Conservation (phyloP, 2,113 vertebrate genomes). For the Sturnira hondurensis region DNA sequence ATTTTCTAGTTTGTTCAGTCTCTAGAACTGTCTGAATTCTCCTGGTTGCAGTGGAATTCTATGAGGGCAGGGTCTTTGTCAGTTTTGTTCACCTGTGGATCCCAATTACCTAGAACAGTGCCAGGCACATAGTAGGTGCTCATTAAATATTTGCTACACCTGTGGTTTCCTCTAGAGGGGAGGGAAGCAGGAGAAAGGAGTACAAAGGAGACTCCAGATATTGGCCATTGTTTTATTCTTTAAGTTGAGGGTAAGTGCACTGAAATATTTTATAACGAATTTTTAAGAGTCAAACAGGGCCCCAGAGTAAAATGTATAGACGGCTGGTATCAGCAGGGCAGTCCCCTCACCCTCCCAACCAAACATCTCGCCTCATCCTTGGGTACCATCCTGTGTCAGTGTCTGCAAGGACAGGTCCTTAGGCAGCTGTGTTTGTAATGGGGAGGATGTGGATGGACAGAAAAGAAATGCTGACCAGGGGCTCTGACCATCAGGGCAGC, state of each 20-base stretch:
- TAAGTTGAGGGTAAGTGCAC: background rate
- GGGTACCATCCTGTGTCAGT: too few species aligned
- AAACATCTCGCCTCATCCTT: background rate
- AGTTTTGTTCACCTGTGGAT: background rate
- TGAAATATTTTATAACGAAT: background rate
- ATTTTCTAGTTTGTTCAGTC: background rate
- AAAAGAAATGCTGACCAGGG: background rate
- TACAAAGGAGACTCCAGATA: background rate
- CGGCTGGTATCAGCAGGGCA: background rate
- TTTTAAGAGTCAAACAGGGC: background rate
- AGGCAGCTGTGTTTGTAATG: background rate
- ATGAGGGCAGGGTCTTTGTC: background rate
- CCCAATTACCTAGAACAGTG: background rate
- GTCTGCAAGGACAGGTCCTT: background rate
- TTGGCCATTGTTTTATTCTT: background rate
- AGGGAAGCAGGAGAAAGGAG: background rate
- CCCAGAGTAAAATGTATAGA: background rate
- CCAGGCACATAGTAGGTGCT: background rate
- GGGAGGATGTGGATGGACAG: fast-evolving
- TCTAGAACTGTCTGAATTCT: background rate
- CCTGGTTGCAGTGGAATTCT: background rate
- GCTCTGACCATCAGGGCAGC: background rate
- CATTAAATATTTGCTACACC: background rate
- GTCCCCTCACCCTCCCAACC: background rate
- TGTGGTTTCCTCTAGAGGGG: background rate